These are phyloP conservation scores for Ctenopoma multispine DNA, from an alignment of 2,797 vertebrate genomes.

Conservation along the genomic window DNA sequence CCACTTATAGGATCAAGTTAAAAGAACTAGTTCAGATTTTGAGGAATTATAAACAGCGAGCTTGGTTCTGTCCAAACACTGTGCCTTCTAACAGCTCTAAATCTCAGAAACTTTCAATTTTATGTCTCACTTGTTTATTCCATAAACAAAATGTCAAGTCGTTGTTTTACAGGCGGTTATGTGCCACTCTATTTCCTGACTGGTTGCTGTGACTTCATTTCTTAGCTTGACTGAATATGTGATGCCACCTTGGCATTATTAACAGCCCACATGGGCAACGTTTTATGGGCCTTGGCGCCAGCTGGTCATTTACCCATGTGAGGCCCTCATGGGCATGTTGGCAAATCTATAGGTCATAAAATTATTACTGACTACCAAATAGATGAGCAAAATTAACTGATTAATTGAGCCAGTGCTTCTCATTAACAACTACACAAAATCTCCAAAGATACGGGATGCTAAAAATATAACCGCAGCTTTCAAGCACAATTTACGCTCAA, in stretches of 20 bases:
- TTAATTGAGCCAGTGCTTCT: conserved; percentile 30
- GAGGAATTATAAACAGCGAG: background rate
- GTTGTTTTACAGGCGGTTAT: background rate
- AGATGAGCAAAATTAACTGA: conserved; percentile 46
- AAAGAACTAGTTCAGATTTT: conserved; percentile 14
- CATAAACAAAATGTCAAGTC: background rate
- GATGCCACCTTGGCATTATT: conserved; percentile 31
- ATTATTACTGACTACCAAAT: conserved; percentile 33
- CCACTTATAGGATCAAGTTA: background rate
- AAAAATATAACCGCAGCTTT: conserved; percentile 32
- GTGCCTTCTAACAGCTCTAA: too few species aligned
- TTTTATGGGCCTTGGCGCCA: conserved; percentile 31
- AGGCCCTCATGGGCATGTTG: conserved; percentile 14
- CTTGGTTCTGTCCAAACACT: too few species aligned
- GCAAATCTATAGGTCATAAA: conserved; percentile 43
- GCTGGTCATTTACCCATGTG: conserved; percentile 45
- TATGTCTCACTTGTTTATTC: background rate
- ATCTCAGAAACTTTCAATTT: too few species aligned
- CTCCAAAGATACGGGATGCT: conserved; percentile 5
- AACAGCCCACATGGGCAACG: conserved; percentile 17
- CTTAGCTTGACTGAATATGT: conserved; percentile 3
- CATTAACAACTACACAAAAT: conserved; percentile 42
- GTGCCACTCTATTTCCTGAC: background rate
- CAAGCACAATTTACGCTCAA: conserved; percentile 37
- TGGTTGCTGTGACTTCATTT: background rate